phyloP scores from a whole-genome alignment of 1,140 invertebrate species.

The Bombus pascuorum region DNA sequence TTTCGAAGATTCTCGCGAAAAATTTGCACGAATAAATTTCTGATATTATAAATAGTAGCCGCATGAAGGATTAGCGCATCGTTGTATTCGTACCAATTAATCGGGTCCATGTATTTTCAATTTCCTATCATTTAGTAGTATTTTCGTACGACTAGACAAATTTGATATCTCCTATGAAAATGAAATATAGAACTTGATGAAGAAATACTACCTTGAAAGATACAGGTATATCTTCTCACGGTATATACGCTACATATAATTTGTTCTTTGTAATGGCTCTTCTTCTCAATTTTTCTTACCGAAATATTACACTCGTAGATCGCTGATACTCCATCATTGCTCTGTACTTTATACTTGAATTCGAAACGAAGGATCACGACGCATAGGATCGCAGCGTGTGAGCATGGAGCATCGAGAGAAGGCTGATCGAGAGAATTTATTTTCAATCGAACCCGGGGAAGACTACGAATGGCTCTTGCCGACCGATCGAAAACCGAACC shows the following conservation, averaged over 20 bases:
- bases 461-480: slow-evolving; percentile 28
- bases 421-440: slow-evolving; percentile 11
- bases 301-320: background rate
- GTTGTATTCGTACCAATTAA: too few relatives aligned
- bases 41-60: too few relatives aligned
- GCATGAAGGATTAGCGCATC: too few relatives aligned
- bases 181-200: background rate
- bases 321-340: background rate
- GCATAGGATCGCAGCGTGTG: background rate
- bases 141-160: background rate
- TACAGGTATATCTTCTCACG: too few relatives aligned
- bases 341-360: background rate
- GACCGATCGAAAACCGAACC: slow-evolving; percentile 42
- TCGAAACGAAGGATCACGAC: background rate
- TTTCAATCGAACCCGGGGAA: slow-evolving; percentile 37
- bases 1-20: background rate
- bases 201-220: too few relatives aligned
- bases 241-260: background rate
- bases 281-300: background rate
- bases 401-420: background rate
- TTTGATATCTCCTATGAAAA: background rate
- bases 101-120: background rate
- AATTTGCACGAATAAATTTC: background rate
- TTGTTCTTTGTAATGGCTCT: background rate
- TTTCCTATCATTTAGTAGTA: background rate